phyloP scores from a whole-genome alignment of 2,113 vertebrate genomes.

The Otis tarda region DNA sequence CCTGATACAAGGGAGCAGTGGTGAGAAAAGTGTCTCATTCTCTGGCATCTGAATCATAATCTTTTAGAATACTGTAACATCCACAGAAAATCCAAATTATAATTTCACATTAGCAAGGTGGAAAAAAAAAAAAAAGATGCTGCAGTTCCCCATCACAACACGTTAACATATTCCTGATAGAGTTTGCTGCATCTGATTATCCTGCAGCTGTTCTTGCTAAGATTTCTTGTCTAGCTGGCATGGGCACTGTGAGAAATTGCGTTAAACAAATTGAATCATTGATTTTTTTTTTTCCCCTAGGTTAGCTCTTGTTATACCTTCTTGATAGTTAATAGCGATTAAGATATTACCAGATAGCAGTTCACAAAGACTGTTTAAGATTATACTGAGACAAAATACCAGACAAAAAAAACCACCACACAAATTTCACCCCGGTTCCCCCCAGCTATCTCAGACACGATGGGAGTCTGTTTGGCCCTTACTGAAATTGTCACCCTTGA shows the following conservation, averaged over 20 bases:
- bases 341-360: not conserved
- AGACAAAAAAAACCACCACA: not conserved
- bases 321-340: not conserved
- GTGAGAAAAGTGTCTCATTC: not conserved
- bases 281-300: not conserved
- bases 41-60: not conserved
- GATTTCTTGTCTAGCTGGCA: not conserved
- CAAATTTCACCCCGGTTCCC: rapidly evolving
- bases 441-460: not conserved
- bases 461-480: not conserved
- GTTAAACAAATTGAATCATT: not conserved
- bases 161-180: not conserved
- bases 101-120: not conserved
- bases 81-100: not conserved
- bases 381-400: not conserved
- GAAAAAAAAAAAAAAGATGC: not conserved
- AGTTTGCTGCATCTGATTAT: conserved; percentile 29
- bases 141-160: not conserved
- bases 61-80: not conserved
- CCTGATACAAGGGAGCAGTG: not conserved
- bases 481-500: not conserved
- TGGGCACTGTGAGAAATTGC: not conserved
- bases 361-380: not conserved
- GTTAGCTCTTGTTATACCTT: not conserved
- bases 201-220: not conserved